Conservation (phyloP, 2,797 vertebrate species). For the Coluber constrictor region DNA sequence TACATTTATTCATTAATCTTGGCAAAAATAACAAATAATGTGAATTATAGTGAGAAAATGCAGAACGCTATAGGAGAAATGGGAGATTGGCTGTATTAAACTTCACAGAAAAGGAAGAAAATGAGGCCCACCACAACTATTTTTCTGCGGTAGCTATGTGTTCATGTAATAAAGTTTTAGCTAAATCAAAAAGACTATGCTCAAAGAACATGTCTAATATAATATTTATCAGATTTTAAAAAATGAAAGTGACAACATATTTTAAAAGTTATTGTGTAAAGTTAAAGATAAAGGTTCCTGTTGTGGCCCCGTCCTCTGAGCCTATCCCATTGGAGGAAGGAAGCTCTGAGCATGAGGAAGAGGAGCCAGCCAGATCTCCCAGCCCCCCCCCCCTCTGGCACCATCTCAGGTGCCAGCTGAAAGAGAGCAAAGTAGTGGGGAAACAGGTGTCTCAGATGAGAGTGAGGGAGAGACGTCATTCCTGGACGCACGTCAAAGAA, state of each 20-base stretch:
- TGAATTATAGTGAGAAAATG: background rate
- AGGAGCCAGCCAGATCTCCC: no score
- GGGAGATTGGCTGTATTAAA: background rate
- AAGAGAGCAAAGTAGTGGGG: no score
- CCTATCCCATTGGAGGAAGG: no score
- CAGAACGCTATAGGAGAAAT: background rate
- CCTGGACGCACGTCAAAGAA: no score
- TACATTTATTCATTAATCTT: background rate
- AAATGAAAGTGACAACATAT: background rate
- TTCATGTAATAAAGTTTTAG: background rate
- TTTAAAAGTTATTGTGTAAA: background rate
- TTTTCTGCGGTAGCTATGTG: background rate
- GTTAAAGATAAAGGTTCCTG: no score
- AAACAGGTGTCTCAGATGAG: no score
- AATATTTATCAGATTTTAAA: background rate
- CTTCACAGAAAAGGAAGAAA: background rate
- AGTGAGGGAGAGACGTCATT: no score
- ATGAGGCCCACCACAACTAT: background rate
- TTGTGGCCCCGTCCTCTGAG: no score
- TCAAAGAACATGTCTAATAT: background rate
- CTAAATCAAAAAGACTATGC: background rate
- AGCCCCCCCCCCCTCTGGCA: no score
- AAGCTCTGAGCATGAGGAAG: no score
- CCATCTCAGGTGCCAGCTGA: no score
- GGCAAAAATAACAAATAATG: background rate